Base-by-base conservation (phyloP, 2,113 vertebrate species). In the Anarhynchus alexandrinus region DNA sequence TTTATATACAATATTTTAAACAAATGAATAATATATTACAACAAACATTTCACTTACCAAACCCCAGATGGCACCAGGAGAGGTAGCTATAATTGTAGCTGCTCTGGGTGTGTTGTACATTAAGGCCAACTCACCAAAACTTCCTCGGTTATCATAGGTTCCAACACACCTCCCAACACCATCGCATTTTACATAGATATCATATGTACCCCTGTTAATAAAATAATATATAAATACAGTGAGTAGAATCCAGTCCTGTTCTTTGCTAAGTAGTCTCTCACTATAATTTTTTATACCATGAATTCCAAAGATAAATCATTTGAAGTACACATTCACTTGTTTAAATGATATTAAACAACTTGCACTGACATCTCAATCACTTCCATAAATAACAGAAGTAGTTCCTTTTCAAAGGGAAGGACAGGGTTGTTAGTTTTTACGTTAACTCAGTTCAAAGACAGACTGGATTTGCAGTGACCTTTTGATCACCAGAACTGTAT, bases 91-190 rank as follows among this genome's bases (percentile, higher is more conserved):
- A 97, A 99, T 99, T 72, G 99, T 99, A 97, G 99, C 99, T 74
- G 99, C 99, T 97, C 99, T 98, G 76, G 99, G 99, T 73, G 99
- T 99, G 91, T 99, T 99, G 97, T 99, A 99, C 99, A 99, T 99
- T 98, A 99, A 98, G 84, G 99, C 99, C 97, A 99, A 97, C 96
- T 99, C 99, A 83, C 99, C 99, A 94, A 99, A 99, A 97, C 99
- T 99, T 88, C 99, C 99, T 87, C 98, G 98, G 96, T 99, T 99
- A 96, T 99, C 99, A 40, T 99, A 99, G 90, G 98, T 98, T 82
- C 99, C 99, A 58, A 99, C 98, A 69, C 98, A 98, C 94, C 98
- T 98, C 90, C 99, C 99, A 49, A 97, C 95, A 49, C 99, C 98
- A 6, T 99, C 99, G 8, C 98, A 98, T 95, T 98, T 99, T 87